Evolutionary conservation across 2,113 vertebrate genomes (phyloP), one percentile per base, ranked within the genome.

Genomic region (Rutilus rutilus): DNA sequence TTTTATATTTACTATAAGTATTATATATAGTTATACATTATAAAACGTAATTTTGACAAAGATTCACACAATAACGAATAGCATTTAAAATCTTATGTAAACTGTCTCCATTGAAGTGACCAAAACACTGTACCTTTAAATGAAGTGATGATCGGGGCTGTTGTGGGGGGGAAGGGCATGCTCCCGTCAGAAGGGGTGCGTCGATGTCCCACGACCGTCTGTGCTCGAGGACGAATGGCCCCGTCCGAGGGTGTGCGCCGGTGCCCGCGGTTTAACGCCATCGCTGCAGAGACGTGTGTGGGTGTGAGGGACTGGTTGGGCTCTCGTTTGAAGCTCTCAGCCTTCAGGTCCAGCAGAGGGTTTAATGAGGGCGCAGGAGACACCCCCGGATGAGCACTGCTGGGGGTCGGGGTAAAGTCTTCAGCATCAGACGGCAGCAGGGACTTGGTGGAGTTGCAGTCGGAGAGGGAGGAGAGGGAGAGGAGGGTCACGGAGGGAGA

Each of bases 371-470:
- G 87, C 1, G 88, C 85, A 11, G 92, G 85, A 0, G 91, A 19
- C 0, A 89, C 86, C 1, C 39, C 86, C 0, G 91, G 90, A 0
- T 78, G 89, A 83, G 90, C 91, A 62, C 79, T 60, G 62, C 78
- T 8, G 0, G 94, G 94, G 50, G 92, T 91, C 9, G 90, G 86
- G 14, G 92, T 77, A 2, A 90, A 93, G 21, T 97, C 96, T 0
- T 97, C 97, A 0, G 95, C 95, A 92, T 97, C 96, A 0, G 97
- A 97, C 89, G 94, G 96, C 78, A 98, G 93, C 45, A 98, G 94
- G 27, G 96, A 97, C 33, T 96, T 96, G 81, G 96, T 97, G 91
- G 97, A 97, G 94, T 97, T 97, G 93, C 97, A 97, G 92, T 98
- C 97, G 0, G 96, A 97, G 86, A 97, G 92, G 2, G 97, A 97